phyloP scores from a whole-genome alignment of 2,113 vertebrate genomes.

The Plecotus auritus region DNA sequence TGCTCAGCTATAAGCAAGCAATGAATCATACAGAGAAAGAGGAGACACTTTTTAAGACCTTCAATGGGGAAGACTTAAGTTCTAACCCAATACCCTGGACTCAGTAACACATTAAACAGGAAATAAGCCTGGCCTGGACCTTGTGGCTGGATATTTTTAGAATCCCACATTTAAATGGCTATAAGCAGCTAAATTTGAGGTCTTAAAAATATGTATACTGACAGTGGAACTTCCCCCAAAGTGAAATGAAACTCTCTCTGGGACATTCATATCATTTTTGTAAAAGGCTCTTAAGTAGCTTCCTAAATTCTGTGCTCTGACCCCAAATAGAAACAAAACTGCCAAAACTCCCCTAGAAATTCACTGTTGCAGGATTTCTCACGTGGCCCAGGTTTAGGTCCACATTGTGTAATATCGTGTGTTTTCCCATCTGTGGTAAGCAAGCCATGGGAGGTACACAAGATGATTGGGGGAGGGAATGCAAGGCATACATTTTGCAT shows the following conservation, averaged over 20 bases:
- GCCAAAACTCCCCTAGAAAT: conserved; percentile 43
- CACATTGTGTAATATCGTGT: background rate
- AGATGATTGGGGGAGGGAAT: background rate
- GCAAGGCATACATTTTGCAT: background rate
- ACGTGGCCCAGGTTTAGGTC: background rate
- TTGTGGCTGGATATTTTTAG: background rate
- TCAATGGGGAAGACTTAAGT: too few relatives aligned
- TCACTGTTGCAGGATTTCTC: background rate
- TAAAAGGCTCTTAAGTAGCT: background rate
- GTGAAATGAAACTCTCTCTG: conserved; percentile 51
- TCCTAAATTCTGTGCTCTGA: conserved; percentile 36
- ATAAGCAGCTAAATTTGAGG: background rate
- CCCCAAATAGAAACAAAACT: conserved; percentile 32
- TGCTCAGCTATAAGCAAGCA: background rate
- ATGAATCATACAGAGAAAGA: background rate
- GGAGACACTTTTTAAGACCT: background rate
- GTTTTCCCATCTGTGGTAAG: background rate
- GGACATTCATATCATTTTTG: background rate
- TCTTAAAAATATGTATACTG: background rate
- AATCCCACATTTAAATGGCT: conserved; percentile 32
- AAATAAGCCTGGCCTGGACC: too few relatives aligned
- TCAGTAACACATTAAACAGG: too few relatives aligned
- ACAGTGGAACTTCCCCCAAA: conserved; percentile 25
- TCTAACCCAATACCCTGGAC: too few relatives aligned
- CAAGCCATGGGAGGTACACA: background rate